Base-by-base conservation (phyloP, 2,113 vertebrate species). In the Lethenteron reissneri region DNA sequence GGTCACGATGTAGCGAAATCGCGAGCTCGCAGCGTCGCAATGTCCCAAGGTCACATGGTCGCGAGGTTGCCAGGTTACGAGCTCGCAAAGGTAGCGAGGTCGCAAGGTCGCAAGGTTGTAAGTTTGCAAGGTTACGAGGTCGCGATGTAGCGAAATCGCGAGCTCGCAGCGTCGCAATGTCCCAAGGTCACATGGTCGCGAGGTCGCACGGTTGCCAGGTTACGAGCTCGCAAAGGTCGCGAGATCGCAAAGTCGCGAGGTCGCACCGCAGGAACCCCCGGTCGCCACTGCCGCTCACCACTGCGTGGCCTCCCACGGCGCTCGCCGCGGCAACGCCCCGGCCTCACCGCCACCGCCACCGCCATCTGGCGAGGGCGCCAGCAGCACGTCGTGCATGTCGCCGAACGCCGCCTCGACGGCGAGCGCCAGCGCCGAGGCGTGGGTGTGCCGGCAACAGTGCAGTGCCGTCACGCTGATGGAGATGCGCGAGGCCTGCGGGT, bases 371-470 rank as follows among this genome's bases (percentile, higher is more conserved):
- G 12, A 9, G 12, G 56, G 19, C 19, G 70, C 56, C 19, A 58
- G 58, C 75, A 84, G 77, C 14, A 85, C 74, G 73, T 81, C 78
- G 72, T 83, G 82, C 7, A 86, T 78, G 57, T 83, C 79, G 71
- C 79, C 77, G 70, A 88, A 72, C 1, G 84, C 81, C 41, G 74
- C 76, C 58, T 80, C 79, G 71, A 88, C 73, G 10, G 79, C 81
- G 58, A 74, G 56, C 1, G 83, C 82, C 19, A 88, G 73, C 2
- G 75, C 81, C 70, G 83, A 80, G 1, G 86, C 84, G 3, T 87
- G 79, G 0, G 85, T 87, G 73, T 87, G 84, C 72, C 84, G 82
- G 41, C 85, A 87, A 78, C 86, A 87, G 78, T 87, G 85, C 78
- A 87, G 87, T 72, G 86, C 84, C 0, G 81, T 84, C 70, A 88